A percentile compares a stretch with the other conserved stretches of the same genome.
Conservation (phyloP, 2,797 vertebrate genomes). For the Valencia hispanica region DNA sequence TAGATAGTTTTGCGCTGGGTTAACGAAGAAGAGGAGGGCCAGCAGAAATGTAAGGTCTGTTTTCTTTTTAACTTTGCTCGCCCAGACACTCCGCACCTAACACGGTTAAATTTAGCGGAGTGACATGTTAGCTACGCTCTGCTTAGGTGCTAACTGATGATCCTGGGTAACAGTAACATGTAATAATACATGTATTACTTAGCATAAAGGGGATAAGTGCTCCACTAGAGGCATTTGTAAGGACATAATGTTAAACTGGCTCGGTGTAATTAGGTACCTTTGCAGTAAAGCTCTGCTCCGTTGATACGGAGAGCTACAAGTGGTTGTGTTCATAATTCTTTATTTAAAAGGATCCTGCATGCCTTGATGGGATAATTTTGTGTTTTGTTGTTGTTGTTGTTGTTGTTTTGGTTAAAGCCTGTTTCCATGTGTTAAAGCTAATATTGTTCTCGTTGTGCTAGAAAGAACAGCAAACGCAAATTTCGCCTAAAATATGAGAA, state of each 20-base stretch:
- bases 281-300: not conserved
- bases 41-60: slow-evolving; percentile 58
- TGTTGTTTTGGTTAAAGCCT: not conserved
- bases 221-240: not conserved
- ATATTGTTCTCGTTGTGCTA: not conserved
- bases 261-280: not conserved
- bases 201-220: not conserved
- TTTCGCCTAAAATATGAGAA: not conserved
- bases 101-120: slow-evolving; percentile 28
- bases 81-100: slow-evolving; percentile 16
- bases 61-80: slow-evolving; percentile 72
- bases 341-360: slow-evolving; percentile 14
- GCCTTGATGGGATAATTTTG: not conserved
- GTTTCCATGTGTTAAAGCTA: not conserved
- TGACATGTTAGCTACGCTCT: slow-evolving; percentile 53
- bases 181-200: slow-evolving; percentile 8
- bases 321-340: slow-evolving; percentile 58
- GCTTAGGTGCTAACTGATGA: slow-evolving; percentile 22
- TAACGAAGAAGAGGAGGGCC: slow-evolving; percentile 39
- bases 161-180: slow-evolving; percentile 31
- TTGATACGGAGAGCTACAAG: slow-evolving; percentile 70
- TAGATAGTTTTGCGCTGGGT: slow-evolving; percentile 28
- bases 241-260: slow-evolving; percentile 10
- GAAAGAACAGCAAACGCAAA: not conserved
- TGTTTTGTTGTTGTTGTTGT: no score